Base-by-base conservation (phyloP, 2,113 vertebrate genomes). In the Jacana jacana region DNA sequence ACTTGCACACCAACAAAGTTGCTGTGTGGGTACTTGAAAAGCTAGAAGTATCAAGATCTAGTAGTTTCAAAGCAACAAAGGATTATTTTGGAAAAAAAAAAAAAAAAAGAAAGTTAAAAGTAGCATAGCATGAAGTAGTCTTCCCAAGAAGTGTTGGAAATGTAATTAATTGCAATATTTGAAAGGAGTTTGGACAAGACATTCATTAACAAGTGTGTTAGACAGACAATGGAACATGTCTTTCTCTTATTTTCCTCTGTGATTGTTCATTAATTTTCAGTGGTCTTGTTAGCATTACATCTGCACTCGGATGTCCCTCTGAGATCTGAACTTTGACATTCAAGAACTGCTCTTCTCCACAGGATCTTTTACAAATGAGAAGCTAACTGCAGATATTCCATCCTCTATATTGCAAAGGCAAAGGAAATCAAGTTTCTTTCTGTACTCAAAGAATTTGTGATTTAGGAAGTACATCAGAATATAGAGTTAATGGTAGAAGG, bases 241-340 rank as follows among this genome's bases (percentile, higher is more conserved):
- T 81, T 78, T 57, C 64, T 80, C 42, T 83, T 82, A 58, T 66
- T 68, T 76, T 71, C 24, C 27, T 73, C 48, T 86, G 8, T 49
- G 25, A 73, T 8, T 70, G 24, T 55, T 92, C 48, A 80, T 96
- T 91, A 60, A 91, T 88, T 95, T 88, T 88, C 54, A 93, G 42
- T 81, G 57, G 39, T 77, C 55, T 82, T 96, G 88, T 93, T 80
- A 95, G 66, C 68, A 87, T 65, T 95, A 75, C 17, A 93, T 81
- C 57, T 91, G 28, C 42, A 84, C 33, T 86, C 65, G 79, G 54
- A 31, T 81, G 33, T 81, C 70, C 58, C 78, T 89, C 69, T 48
- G 37, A 77, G 19, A 96, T 61, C 23, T 91, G 80, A 95, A 88
- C 55, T 82, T 64, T 76, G 46, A 87, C 91, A 91, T 89, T 55